Base-by-base conservation (phyloP, 2,888 invertebrate genomes). In the Corbicula japonica region DNA sequence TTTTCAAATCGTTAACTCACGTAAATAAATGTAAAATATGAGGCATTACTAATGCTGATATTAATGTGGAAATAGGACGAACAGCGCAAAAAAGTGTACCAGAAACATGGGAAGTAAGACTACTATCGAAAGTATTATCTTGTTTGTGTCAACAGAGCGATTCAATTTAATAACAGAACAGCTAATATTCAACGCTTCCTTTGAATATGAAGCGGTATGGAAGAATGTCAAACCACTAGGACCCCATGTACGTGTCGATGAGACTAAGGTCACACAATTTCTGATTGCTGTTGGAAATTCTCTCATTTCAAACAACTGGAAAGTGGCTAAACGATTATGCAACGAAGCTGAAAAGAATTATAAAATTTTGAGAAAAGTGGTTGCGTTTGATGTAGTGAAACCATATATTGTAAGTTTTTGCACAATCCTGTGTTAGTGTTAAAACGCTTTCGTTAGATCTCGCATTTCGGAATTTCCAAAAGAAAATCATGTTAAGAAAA, bases 141-240 rank as follows among this genome's bases (percentile, higher is more conserved):
- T 66, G 54, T 66, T 50, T 38, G 54, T 66, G 8, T 54, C 38
- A 12, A 54, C 66, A 2, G 66, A 52, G 1, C 15, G 66, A 54
- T 35, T 23, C 8, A 6, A 41, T 28, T 15, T 54, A 28, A 41
- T 66, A n/a, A 28, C 15, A 28, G 66, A 41, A 8, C 54, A 66
- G n/a, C 23, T 52, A 8, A 41, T 66, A 18, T 52, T 38, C 28
- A 21, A 41, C 1, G 66, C 66, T 21, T 54, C 66, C 12, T 41
- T 12, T 23, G 66, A 66, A 38, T 35, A 41, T n/a, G 54, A 66
- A 23, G 6, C 23, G 8, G 54, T 41, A 10, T 66, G 66, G 66
- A 66, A 52, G 26, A 28, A 66, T 8, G 52, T 66, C 10, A 52
- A 38, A 41, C 38, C 52, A 4, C 54, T 66, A 30, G 41, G 35